These are phyloP conservation scores for Hippopotamyrus pictus DNA, from an alignment of 2,797 vertebrate genomes.

Conservation along the genomic window DNA sequence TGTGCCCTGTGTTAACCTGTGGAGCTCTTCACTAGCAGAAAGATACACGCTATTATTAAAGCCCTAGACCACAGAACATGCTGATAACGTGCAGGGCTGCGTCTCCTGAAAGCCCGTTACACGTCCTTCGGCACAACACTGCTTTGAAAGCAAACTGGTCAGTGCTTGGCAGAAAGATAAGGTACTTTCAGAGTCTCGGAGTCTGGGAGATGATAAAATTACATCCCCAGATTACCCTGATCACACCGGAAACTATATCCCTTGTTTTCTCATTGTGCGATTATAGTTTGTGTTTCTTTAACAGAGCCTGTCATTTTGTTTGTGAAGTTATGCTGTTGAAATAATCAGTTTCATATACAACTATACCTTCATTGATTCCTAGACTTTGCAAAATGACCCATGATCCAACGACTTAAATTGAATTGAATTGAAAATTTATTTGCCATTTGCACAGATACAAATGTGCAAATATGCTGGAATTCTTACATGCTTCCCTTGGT, in stretches of 20 bases:
- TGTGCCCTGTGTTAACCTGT: background rate
- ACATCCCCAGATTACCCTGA: background rate
- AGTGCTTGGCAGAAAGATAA: background rate
- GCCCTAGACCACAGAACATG: background rate
- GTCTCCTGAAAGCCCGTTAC: background rate
- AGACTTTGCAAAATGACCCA: conserved; percentile 18
- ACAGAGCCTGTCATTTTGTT: background rate
- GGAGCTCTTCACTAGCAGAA: background rate
- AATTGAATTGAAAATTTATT: background rate
- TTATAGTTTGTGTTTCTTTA: background rate
- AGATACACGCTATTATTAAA: background rate
- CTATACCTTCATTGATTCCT: background rate
- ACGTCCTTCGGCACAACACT: background rate
- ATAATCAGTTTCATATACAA: background rate
- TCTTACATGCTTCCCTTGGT: background rate
- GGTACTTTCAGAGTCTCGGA: background rate
- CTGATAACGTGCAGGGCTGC: background rate
- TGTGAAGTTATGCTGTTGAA: background rate
- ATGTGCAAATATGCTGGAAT: background rate
- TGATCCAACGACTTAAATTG: background rate
- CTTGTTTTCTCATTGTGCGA: background rate
- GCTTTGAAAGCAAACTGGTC: background rate
- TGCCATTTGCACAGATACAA: background rate
- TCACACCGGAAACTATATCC: background rate
- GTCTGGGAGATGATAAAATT: background rate